Evolutionary conservation across 2,797 vertebrate species (phyloP).

Genomic region (Rhinatrema bivittatum): DNA sequence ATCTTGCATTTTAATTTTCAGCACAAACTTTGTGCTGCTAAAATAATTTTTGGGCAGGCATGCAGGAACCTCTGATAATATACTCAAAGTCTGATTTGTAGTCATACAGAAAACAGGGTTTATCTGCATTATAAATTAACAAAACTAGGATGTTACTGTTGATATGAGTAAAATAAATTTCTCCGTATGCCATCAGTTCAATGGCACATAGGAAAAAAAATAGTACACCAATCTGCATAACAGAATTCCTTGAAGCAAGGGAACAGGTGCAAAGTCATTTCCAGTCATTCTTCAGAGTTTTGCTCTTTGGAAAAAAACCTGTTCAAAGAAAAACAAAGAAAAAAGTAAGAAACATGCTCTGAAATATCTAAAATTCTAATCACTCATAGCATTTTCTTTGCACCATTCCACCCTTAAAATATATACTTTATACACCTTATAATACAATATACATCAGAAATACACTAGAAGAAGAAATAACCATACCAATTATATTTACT

Average conservation of each 20-base stretch:
- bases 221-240: conserved; percentile 49
- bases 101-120: conserved; percentile 30
- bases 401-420: too few species aligned
- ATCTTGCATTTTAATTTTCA: conserved; percentile 34
- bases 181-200: conserved; percentile 56
- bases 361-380: too few species aligned
- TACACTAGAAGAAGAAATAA: too few species aligned
- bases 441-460: too few species aligned
- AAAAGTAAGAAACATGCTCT: background rate
- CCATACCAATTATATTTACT: too few species aligned
- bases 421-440: too few species aligned
- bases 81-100: conserved; percentile 35
- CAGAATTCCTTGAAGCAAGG: conserved; percentile 42
- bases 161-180: conserved; percentile 68
- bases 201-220: conserved; percentile 54
- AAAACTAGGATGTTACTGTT: conserved; percentile 47
- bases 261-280: conserved; percentile 40
- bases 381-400: too few species aligned
- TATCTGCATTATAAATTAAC: conserved; percentile 35
- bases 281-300: conserved; percentile 70
- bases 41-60: conserved; percentile 28
- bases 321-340: conserved; percentile 11
- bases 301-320: conserved; percentile 95
- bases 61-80: conserved; percentile 30
- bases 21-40: conserved; percentile 37